Evolutionary conservation across 2,888 invertebrate genomes (phyloP).

Genomic region (Cosmopolites sordidus): DNA sequence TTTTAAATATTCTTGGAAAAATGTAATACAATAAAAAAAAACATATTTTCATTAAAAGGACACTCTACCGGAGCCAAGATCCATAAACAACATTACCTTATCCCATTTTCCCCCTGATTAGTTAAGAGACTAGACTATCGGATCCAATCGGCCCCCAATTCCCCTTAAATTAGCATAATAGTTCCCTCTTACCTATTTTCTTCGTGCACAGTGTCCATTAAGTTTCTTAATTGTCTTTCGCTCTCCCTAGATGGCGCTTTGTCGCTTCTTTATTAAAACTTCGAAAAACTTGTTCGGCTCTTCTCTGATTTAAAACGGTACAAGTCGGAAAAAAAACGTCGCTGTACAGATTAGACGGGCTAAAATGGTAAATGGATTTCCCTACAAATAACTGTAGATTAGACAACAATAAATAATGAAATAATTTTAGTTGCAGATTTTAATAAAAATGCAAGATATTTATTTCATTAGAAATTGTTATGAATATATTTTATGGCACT

Average conservation of each 20-base stretch:
- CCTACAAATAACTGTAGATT: too few relatives aligned
- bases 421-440: too few relatives aligned
- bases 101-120: constrained; percentile 14
- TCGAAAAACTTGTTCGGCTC: constrained; percentile 1
- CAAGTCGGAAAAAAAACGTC: too few relatives aligned
- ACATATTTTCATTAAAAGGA: background rate
- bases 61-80: background rate
- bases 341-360: too few relatives aligned
- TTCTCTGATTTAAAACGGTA: background rate
- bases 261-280: constrained; percentile 29
- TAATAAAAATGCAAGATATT: too few relatives aligned
- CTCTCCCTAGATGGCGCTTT: constrained; percentile 25
- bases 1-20: too few relatives aligned
- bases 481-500: too few relatives aligned
- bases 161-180: constrained; percentile 30
- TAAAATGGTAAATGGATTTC: too few relatives aligned
- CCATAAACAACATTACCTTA: background rate
- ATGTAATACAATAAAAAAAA: too few relatives aligned
- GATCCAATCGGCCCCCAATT: constrained; percentile 16
- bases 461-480: too few relatives aligned
- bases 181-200: constrained; percentile 38
- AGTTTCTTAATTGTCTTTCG: constrained; percentile 41
- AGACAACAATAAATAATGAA: too few relatives aligned
- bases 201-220: constrained; percentile 44
- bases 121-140: constrained; percentile 22